Base-by-base conservation (phyloP, 2,888 invertebrate genomes). In the Lacanobia wlatinum region DNA sequence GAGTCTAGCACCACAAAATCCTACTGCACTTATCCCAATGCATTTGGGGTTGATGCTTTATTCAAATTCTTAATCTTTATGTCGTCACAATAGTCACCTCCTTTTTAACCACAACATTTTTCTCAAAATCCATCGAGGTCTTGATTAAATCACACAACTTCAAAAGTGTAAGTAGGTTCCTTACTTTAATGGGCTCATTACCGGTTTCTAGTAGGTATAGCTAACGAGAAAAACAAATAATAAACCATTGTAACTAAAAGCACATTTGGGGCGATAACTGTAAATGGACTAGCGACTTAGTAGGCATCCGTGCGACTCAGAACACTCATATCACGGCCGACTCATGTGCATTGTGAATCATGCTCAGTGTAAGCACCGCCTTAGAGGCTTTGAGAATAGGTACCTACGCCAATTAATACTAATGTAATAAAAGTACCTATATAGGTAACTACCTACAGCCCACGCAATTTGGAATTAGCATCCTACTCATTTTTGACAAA, bases 191-290 rank as follows among this genome's bases (percentile, higher is more conserved):
- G 86, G 76, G 74, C 86, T 87, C 82, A 78, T 87, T 90, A 81
- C 71, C 75, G 88, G 87, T 90, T 88, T 77, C 88, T 91, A 87
- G 78, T 34, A 34, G 34, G 5, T 78, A 88, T 81, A 87, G n/a
- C 21, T 82, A 84, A 88, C 81, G 68, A 78, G 69, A 75, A 84
- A 87, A 86, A 86, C 87, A 87, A 87, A 88, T 83, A 88, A 78
- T 83, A 85, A 88, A 90, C 82, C 87, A 87, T 84, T 86, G 84
- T 86, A 84, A 86, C 87, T 76, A 78, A 88, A 87, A 90, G 81
- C 87, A 87, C 87, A 92, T 91, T 88, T 87, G 84, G 90, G 87
- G 84, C 89, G 82, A 68, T 92, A 92, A 91, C 91, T 90, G 91
- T 91, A 90, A 83, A 89, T 80, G 75, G 73, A 76, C 75, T 82